These are phyloP conservation scores for Drosophila carrolli DNA, from an alignment of 1,140 invertebrate species.

Conservation along the genomic window DNA sequence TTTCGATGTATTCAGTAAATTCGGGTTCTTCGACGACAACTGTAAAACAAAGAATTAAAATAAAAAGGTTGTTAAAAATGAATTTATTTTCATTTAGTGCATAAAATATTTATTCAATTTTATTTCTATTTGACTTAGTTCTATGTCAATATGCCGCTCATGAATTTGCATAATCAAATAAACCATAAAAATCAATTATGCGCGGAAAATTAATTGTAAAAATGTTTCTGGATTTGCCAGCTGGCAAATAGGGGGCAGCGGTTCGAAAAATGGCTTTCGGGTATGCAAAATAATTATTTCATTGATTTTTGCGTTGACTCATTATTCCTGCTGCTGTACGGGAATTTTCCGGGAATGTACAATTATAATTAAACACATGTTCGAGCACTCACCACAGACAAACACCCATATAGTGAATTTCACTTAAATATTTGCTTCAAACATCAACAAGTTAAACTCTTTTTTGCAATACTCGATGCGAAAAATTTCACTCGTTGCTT, in stretches of 20 bases:
- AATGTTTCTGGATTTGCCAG: slow-evolving; percentile 14
- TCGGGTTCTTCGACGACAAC: slow-evolving; percentile 88
- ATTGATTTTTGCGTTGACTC: slow-evolving; percentile 51
- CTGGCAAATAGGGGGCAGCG: not conserved
- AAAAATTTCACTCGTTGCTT: slow-evolving; percentile 5
- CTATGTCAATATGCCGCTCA: slow-evolving; percentile 29
- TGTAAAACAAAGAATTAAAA: slow-evolving; percentile 80
- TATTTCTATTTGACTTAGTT: slow-evolving; percentile 39
- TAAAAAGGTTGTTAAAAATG: not conserved
- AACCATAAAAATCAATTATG: slow-evolving; percentile 64
- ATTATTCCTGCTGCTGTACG: slow-evolving; percentile 33
- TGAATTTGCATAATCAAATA: slow-evolving; percentile 62
- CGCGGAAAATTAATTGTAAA: slow-evolving; percentile 56
- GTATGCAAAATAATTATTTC: slow-evolving; percentile 48
- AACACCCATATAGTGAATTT: not conserved
- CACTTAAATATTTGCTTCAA: slow-evolving; percentile 48
- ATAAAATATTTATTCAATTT: slow-evolving; percentile 56
- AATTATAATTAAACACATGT: slow-evolving; percentile 53
- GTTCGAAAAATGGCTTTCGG: slow-evolving; percentile 25
- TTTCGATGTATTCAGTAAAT: slow-evolving; percentile 89
- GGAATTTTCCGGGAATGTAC: slow-evolving; percentile 17
- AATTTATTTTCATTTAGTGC: slow-evolving; percentile 34
- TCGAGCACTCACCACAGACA: slow-evolving; percentile 7
- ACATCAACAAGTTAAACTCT: slow-evolving; percentile 73
- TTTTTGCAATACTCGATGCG: slow-evolving; percentile 15